phyloP scores from a whole-genome alignment of 2,113 vertebrate genomes.

The Semnornis frantzii region DNA sequence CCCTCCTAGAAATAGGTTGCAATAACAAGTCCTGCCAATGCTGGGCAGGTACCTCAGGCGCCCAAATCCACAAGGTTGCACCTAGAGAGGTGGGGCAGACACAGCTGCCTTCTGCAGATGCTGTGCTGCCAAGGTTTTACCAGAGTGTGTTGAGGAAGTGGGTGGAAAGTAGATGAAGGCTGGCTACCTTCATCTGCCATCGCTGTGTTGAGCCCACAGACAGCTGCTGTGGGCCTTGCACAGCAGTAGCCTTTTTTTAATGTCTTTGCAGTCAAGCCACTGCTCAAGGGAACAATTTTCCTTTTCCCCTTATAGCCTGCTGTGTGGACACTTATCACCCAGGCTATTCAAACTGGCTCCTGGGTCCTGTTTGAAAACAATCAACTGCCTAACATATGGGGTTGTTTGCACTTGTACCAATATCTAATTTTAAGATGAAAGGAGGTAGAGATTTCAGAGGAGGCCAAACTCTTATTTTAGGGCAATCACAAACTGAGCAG shows the following conservation, averaged over 20 bases:
- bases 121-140: background rate
- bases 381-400: background rate
- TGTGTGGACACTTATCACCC: constrained; percentile 23
- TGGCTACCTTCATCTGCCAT: background rate
- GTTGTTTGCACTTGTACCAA: background rate
- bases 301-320: background rate
- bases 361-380: constrained; percentile 16
- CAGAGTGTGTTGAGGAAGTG: accelerated
- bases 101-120: background rate
- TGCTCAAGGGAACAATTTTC: constrained; percentile 26
- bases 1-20: background rate
- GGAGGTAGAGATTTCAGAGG: background rate
- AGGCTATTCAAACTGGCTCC: constrained; percentile 14
- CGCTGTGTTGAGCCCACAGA: accelerated
- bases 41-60: background rate
- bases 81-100: background rate
- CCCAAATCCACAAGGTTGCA: background rate
- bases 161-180: background rate
- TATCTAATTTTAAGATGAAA: background rate
- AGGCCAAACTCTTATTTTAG: background rate
- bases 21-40: background rate
- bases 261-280: background rate
- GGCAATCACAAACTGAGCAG: background rate
- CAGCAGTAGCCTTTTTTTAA: background rate
- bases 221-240: accelerated